Evolutionary conservation across 2,113 vertebrate genomes (phyloP).

Genomic region (Pachycephala philippinensis): DNA sequence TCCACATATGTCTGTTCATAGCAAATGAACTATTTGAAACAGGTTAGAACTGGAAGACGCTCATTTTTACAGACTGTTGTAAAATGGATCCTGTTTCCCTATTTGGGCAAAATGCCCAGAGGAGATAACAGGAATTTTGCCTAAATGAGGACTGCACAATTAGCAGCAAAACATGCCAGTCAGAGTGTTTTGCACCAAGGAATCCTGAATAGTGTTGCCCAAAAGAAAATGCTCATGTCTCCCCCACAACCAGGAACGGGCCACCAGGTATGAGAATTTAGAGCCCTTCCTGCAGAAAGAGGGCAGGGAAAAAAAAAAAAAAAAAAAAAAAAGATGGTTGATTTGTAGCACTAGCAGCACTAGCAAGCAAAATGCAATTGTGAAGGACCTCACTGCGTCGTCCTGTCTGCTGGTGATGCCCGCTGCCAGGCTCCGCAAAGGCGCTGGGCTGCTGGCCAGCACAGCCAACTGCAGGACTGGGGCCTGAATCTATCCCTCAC

Average conservation of each 20-base stretch:
- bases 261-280: not conserved
- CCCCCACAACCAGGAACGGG: not conserved
- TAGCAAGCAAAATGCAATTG: not conserved
- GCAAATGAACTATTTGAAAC: not conserved
- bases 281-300: not conserved
- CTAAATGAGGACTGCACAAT: not conserved
- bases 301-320: too few relatives aligned
- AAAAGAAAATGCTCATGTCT: not conserved
- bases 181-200: not conserved
- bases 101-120: not conserved
- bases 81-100: not conserved
- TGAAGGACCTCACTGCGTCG: not conserved
- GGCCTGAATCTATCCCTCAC: slow-evolving; percentile 6
- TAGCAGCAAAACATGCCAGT: not conserved
- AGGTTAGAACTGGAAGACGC: not conserved
- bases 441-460: not conserved
- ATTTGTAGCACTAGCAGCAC: not conserved
- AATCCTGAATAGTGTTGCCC: not conserved
- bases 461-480: not conserved
- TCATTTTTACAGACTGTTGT: not conserved
- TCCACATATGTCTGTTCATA: not conserved
- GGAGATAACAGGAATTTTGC: slow-evolving; percentile 1
- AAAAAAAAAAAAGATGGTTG: not conserved
- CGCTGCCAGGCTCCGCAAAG: not conserved
- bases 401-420: not conserved